Evolutionary conservation across 2,113 vertebrate species (phyloP).

Genomic region (Leptosomus discolor): DNA sequence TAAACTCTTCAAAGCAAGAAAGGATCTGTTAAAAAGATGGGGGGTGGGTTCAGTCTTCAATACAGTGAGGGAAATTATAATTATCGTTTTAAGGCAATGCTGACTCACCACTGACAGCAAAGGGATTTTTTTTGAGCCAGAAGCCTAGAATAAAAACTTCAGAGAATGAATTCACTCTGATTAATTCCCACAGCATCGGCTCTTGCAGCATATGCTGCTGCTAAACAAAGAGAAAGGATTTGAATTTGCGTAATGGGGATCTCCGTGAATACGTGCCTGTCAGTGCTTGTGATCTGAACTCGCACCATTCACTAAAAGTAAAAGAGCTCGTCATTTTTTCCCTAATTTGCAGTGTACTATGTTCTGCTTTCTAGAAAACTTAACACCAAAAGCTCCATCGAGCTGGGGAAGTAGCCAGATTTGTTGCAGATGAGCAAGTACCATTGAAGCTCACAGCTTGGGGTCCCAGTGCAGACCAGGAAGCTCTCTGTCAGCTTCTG

Average conservation of each 20-base stretch:
- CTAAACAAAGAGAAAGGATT: background rate
- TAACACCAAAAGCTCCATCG: background rate
- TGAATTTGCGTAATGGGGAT: background rate
- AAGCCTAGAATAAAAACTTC: background rate
- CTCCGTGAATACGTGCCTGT: background rate
- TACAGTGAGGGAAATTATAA: background rate
- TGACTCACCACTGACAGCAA: slow-evolving; percentile 30
- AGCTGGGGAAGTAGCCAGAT: background rate
- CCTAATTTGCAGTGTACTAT: background rate
- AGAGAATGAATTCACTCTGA: background rate
- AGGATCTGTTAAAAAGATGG: background rate
- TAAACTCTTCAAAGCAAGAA: slow-evolving; percentile 28
- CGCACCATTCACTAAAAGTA: background rate
- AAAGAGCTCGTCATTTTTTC: background rate
- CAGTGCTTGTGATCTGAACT: background rate
- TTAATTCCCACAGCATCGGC: background rate
- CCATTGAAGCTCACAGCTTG: background rate
- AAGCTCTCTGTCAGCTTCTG: background rate
- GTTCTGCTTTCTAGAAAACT: background rate
- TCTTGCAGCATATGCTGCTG: background rate
- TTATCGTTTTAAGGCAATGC: background rate
- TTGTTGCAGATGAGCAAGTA: background rate
- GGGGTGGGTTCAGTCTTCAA: background rate
- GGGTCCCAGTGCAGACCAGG: background rate
- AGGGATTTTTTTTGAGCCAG: background rate